Evolutionary conservation across 2,888 invertebrate species (phyloP), one percentile per base, ranked within the genome.

Genomic region (Bellardia bayeri): DNA sequence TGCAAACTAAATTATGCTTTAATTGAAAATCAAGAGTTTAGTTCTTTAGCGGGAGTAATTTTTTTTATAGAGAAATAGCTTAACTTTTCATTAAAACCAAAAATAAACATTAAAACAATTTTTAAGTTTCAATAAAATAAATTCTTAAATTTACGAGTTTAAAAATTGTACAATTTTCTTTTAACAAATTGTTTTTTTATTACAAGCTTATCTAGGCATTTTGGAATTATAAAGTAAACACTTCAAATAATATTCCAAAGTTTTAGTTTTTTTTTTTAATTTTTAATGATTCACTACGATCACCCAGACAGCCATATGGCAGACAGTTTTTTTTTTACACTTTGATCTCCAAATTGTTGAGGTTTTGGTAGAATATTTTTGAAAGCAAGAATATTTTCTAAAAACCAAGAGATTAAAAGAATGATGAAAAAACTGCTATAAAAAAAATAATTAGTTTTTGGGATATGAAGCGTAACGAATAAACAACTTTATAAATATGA

Each of bases 381-480:
- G 14, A 56, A 58, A 6, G 23, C 42, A 42, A 58, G 0, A 63
- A 8, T 13, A 37, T 13, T 63, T 33, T 23, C 5, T 45, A 11
- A n/a, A 37, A 37, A 61, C n/a, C 1, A 4, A 16, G 5, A 56
- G 42, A 58, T 42, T 58, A 74, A 33, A 42, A 56, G 13, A 56
- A 56, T n/a, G 14, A 23, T 23, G 37, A 30, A 16, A 66, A 66
- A 42, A 33, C 45, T 42, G 56, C 54, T 30, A 66, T 66, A 64
- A 56, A 54, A 54, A 23, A 49, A 72, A 7, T 69, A 49, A 58
- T 69, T 58, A 49, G 3, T 61, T 23, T 80, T 33, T 30, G 11
- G 23, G 33, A 58, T 56, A n/a, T 68, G 68, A 58, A 58, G 64
- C 76, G 76, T 30, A 64, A 64, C 51, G 37, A 23, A 9, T 66